Conservation (phyloP, 2,797 vertebrate genomes). For the Bucorvus abyssinicus region DNA sequence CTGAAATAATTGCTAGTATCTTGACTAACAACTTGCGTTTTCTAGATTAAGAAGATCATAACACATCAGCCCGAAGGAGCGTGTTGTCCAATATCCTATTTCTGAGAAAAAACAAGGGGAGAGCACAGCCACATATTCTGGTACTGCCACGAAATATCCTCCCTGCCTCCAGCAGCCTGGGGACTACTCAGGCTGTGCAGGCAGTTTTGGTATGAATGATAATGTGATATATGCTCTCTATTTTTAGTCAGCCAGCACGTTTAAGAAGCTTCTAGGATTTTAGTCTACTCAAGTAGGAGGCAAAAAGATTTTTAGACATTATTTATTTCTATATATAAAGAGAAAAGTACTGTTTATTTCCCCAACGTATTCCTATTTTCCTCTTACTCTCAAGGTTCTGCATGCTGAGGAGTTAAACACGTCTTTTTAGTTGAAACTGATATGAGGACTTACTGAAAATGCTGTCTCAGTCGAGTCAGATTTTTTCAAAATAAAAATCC, state of each 20-base stretch:
- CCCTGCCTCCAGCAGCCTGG: not conserved
- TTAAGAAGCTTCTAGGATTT: constrained; percentile 52
- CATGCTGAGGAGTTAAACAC: not conserved
- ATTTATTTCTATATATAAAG: constrained; percentile 42
- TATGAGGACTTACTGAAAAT: not conserved
- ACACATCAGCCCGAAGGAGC: not conserved
- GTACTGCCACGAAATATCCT: not conserved
- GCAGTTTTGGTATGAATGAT: constrained; percentile 57
- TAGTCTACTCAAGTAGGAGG: constrained; percentile 25
- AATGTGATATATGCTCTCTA: constrained; percentile 53
- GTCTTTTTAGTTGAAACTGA: constrained; percentile 23
- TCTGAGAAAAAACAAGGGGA: not conserved
- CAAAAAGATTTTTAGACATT: constrained; percentile 21
- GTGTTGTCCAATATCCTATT: not conserved
- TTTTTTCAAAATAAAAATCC: not conserved
- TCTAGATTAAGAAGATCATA: not conserved
- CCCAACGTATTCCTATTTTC: not conserved
- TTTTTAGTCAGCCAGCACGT: constrained; percentile 51
- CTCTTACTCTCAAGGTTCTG: constrained; percentile 5
- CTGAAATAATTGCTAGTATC: not conserved
- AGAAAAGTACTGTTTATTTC: constrained; percentile 41
- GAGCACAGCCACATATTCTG: not conserved
- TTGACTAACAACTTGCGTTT: not conserved
- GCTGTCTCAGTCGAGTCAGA: not conserved
- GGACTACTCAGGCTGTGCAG: not conserved